A percentile compares a stretch with the other conserved stretches of the same genome.
These are phyloP conservation scores for Octomys mimax DNA, from an alignment of 2,797 vertebrate genomes.

Conservation along the genomic window DNA sequence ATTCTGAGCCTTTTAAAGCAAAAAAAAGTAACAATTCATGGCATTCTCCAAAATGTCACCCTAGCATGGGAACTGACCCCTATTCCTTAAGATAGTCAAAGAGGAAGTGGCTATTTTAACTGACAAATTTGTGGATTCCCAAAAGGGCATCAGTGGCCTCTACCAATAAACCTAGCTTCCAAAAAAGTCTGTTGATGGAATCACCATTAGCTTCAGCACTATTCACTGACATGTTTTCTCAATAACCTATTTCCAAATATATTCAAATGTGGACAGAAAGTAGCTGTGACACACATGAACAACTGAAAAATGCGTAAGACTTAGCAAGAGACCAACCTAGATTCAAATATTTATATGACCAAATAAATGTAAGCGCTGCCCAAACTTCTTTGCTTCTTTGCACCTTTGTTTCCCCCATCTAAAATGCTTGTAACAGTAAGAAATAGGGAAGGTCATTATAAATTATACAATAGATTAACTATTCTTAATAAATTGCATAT, in stretches of 20 bases:
- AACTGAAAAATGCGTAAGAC: slow-evolving; percentile 63
- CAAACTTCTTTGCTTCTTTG: slow-evolving; percentile 42
- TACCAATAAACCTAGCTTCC: slow-evolving; percentile 61
- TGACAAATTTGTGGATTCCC: slow-evolving; percentile 7
- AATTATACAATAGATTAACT: slow-evolving; percentile 19
- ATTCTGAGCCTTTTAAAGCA: slow-evolving; percentile 46
- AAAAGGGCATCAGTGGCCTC: slow-evolving; percentile 12
- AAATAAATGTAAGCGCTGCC: slow-evolving; percentile 33
- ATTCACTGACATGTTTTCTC: slow-evolving; percentile 48
- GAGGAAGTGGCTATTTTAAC: slow-evolving; percentile 46
- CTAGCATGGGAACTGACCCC: not conserved
- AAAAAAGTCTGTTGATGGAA: slow-evolving; percentile 56
- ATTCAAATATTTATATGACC: slow-evolving; percentile 54
- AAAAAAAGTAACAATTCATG: slow-evolving; percentile 4
- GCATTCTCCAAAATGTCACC: slow-evolving; percentile 45
- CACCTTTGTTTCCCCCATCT: slow-evolving; percentile 34
- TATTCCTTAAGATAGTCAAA: slow-evolving; percentile 38
- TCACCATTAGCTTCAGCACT: slow-evolving; percentile 31
- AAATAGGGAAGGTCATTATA: slow-evolving; percentile 7
- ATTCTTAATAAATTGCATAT: slow-evolving; percentile 27
- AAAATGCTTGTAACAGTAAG: slow-evolving; percentile 50
- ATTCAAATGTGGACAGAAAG: slow-evolving; percentile 37
- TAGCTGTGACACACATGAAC: not conserved
- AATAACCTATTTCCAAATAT: slow-evolving; percentile 59
- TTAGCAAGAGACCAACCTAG: slow-evolving; percentile 52